A percentile compares a stretch with the other conserved stretches of the same genome.
phyloP scores from a whole-genome alignment of 2,113 vertebrate species.

The Egretta garzetta region DNA sequence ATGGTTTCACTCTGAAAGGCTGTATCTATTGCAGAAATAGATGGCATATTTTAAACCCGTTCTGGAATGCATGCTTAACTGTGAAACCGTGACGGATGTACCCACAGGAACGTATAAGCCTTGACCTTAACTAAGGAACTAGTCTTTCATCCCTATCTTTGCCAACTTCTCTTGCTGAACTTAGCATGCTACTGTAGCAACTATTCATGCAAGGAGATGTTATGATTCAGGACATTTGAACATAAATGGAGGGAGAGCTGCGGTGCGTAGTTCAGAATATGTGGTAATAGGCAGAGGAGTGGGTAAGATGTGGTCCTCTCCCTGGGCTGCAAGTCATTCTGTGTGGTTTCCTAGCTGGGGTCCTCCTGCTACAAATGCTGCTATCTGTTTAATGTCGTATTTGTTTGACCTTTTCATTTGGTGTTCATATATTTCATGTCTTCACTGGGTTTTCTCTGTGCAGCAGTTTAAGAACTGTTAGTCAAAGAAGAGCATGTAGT shows the following conservation, averaged over 20 bases:
- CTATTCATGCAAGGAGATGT: neutral
- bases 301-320: neutral
- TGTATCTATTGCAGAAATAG: neutral
- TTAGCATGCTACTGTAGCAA: neutral
- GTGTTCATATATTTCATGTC: fast-evolving
- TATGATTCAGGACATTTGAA: neutral
- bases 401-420: neutral
- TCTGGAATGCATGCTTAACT: neutral
- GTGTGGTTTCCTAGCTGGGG: neutral
- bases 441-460: neutral
- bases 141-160: neutral
- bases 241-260: neutral
- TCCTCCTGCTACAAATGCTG: neutral
- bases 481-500: neutral
- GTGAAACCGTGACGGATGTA: neutral
- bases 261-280: too few relatives aligned
- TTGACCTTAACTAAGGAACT: neutral
- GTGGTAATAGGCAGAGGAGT: neutral
- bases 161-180: neutral
- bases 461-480: neutral
- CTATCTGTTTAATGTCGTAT: neutral
- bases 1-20: neutral
- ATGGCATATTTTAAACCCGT: neutral
- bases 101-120: neutral
- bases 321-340: neutral